These are phyloP conservation scores for Drosophila erecta DNA, from an alignment of 1,140 invertebrate species.

Conservation along the genomic window DNA sequence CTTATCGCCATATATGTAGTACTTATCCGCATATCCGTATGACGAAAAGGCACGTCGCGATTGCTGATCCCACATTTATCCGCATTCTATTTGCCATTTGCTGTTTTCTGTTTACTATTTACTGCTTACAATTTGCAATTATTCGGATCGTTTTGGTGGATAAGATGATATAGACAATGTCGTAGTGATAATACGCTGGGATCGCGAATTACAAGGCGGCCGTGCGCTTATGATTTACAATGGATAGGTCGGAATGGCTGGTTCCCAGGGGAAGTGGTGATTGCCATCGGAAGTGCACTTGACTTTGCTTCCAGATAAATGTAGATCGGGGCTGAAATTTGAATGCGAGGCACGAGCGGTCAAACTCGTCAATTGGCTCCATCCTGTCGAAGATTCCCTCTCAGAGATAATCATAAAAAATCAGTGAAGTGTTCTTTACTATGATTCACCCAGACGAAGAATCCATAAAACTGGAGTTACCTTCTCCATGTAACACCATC, in stretches of 20 bases:
- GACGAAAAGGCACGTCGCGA: slow-evolving; percentile 26
- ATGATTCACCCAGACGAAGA: neutral
- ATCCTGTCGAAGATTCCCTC: slow-evolving; percentile 24
- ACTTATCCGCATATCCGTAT: slow-evolving; percentile 10
- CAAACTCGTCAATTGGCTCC: slow-evolving; percentile 26
- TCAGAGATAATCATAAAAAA: neutral
- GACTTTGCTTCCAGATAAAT: slow-evolving; percentile 19
- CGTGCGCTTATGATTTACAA: slow-evolving; percentile 28
- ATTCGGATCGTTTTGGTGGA: slow-evolving; percentile 36
- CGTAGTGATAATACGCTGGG: slow-evolving; percentile 30
- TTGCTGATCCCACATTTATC: slow-evolving; percentile 9
- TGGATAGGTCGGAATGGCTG: neutral
- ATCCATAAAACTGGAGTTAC: neutral
- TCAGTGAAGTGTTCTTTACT: neutral
- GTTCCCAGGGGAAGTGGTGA: slow-evolving; percentile 28
- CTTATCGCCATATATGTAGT: slow-evolving; percentile 12
- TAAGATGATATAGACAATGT: slow-evolving; percentile 47
- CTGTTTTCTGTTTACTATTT: slow-evolving; percentile 35
- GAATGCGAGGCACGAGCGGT: slow-evolving; percentile 14
- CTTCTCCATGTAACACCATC: slow-evolving; percentile 16
- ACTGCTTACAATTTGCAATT: slow-evolving; percentile 23
- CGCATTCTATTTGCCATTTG: neutral
- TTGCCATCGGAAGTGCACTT: slow-evolving; percentile 24
- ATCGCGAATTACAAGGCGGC: slow-evolving; percentile 27
- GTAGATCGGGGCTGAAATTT: slow-evolving; percentile 19